Conservation (phyloP, 2,113 vertebrate genomes). For the Elachura formosa region DNA sequence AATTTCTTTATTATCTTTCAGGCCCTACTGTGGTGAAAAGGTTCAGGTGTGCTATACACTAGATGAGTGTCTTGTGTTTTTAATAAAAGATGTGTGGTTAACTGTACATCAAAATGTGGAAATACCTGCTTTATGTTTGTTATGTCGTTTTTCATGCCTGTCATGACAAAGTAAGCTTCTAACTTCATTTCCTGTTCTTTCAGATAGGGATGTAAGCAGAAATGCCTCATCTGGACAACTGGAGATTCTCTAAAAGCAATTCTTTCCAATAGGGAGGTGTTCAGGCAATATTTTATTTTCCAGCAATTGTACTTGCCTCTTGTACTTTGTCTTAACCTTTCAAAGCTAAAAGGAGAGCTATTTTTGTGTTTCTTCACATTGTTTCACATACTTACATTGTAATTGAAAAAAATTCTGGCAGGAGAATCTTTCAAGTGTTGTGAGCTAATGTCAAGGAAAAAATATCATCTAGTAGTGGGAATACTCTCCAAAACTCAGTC, state of each 20-base stretch:
- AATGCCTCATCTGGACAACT: neutral
- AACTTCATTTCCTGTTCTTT: conserved; percentile 8
- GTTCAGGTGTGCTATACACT: neutral
- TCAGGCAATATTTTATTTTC: neutral
- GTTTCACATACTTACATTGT: neutral
- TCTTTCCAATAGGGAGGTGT: neutral
- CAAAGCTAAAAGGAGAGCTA: neutral
- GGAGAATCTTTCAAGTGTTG: neutral
- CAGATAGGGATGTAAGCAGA: neutral
- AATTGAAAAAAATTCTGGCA: neutral
- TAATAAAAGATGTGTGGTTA: neutral
- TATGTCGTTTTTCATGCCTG: neutral
- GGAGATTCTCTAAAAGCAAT: neutral
- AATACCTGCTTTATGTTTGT: neutral
- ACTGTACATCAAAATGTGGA: neutral
- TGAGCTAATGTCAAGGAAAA: neutral
- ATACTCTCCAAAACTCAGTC: neutral
- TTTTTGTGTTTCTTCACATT: neutral
- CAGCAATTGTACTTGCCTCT: neutral
- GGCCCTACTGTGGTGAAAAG: neutral
- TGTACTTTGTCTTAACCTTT: neutral
- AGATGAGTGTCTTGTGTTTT: neutral
- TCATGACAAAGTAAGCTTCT: neutral
- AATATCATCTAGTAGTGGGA: neutral
- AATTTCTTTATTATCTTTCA: neutral